Base-by-base conservation (phyloP, 2,888 invertebrate genomes). In the Coleophora deauratella region DNA sequence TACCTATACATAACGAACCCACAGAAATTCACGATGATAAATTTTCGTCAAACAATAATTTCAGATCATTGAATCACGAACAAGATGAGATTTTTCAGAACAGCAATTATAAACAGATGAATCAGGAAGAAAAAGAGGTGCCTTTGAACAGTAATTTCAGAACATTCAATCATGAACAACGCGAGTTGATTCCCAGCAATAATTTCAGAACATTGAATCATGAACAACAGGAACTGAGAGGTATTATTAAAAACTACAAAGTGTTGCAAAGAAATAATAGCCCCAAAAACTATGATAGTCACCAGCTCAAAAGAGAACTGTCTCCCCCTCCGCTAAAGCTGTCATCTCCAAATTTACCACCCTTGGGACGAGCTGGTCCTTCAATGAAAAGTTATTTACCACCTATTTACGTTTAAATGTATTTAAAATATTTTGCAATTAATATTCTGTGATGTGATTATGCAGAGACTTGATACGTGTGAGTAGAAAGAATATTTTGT, bases 231-330 rank as follows among this genome's bases (percentile, higher is more conserved):
- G 80, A 79, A 57, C 51, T 80, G 35, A 62, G 67, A 8, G 81
- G 82, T 7, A 62, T 70, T 13, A 75, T 84, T 14, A 85, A 77
- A 59, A 85, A 81, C 52, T 85, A 85, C 44, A 85, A 85, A 63
- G 72, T 81, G 13, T 56, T 85, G 45, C 79, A 81, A 50, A 62
- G 84, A 38, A 78, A 76, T 46, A 70, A 70, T 43, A 67, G 62
- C 21, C 68, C 61, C 30, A 43, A 46, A n/a, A 61, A 64, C 30
- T 59, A 64, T 46, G 55, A 60, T 37, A 55, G 59, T 33, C 66
- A 64, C 49, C 58, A 63, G 39, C 47, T 66, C 30, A 57, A 52
- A 45, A 65, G 67, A 49, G 70, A 72, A 45, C 46, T 66, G 38
- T 64, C 62, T 34, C 70, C 72, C 37, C 65, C 67, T 28, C 64